Evolutionary conservation across 2,113 vertebrate species (phyloP), one percentile per base, ranked within the genome.

Genomic region (Astatotilapia flaviijosephi): DNA sequence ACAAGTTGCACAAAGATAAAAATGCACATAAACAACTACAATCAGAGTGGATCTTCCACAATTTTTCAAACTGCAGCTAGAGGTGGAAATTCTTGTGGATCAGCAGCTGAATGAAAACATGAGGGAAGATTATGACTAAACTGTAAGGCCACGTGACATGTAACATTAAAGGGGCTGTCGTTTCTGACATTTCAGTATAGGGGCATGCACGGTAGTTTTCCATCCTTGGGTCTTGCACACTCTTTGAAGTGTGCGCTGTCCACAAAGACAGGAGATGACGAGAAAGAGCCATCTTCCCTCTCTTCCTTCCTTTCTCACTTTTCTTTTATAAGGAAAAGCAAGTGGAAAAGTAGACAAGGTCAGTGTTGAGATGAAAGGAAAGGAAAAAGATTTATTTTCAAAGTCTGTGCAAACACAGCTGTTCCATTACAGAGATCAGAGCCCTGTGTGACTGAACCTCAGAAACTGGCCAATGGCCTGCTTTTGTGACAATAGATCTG

Each of bases 251-350:
- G 56, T 5, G 5, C 1, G 28, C 23, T 28, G 80, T 70, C 45
- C 47, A 26, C 37, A 77, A 51, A n/a, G 75, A 19, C 86, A 92
- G 91, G 91, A 93, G 86, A 84, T 56, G 17, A 45, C 47, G 14
- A 62, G 85, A 88, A 83, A 53, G 80, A 80, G 68, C 54, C 58
- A 4, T 80, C 4, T 35, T 83, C 54, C 86, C 11, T 58, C 42
- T 45, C 84, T 89, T 93, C 91, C 92, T 94, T 92, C 89, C 92
- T 91, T 5, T 86, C 82, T 85, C 79, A 58, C 83, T 91, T 83
- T 82, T 86, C 84, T 84, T 23, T 62, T 37, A 73, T 17, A 2
- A 58, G 58, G 42, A 65, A 56, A 58, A 54, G 54, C 7, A 5
- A 14, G 45, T 26, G 73, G 70, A 49, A 47, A 89, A 86, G 68